Conservation (phyloP, 1,140 invertebrate genomes). For the Leguminivora glycinivorella region DNA sequence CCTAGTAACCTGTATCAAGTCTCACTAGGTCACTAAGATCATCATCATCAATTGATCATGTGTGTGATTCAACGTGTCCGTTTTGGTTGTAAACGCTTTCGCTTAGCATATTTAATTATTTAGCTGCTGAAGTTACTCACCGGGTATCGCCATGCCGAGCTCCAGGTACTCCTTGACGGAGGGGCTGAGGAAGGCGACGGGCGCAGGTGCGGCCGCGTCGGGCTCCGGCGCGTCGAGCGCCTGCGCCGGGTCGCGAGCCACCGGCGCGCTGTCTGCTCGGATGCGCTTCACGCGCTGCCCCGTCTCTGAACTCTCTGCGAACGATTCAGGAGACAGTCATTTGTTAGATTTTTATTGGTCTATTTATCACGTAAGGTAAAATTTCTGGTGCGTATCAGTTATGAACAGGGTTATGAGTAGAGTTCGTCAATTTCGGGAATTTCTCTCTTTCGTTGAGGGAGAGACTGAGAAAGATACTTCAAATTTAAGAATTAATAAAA, state of each 20-base stretch:
- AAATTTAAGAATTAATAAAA: too few species aligned
- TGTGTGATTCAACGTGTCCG: too few species aligned
- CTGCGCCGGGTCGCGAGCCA: conserved; percentile 84
- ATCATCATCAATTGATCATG: too few species aligned
- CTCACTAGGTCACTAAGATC: too few species aligned
- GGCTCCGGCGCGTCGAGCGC: conserved; percentile 83
- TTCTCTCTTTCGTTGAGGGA: too few species aligned
- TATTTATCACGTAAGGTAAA: neutral
- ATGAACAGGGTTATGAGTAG: too few species aligned
- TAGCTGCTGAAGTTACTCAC: conserved; percentile 73
- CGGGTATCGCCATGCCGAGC: conserved; percentile 92
- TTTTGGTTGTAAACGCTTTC: neutral
- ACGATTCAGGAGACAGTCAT: neutral
- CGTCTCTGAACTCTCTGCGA: conserved; percentile 80
- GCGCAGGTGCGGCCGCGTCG: conserved; percentile 80
- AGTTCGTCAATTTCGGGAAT: too few species aligned
- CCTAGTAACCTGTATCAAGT: too few species aligned
- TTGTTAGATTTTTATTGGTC: neutral
- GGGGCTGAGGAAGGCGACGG: conserved; percentile 88
- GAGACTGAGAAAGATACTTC: too few species aligned
- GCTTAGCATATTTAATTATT: too few species aligned
- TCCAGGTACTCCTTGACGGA: conserved; percentile 91
- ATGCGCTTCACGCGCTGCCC: conserved; percentile 80
- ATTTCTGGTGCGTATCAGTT: too few species aligned
- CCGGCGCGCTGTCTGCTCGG: conserved; percentile 81